Conservation (phyloP, 2,113 vertebrate genomes). For the Oostethus manadensis region DNA sequence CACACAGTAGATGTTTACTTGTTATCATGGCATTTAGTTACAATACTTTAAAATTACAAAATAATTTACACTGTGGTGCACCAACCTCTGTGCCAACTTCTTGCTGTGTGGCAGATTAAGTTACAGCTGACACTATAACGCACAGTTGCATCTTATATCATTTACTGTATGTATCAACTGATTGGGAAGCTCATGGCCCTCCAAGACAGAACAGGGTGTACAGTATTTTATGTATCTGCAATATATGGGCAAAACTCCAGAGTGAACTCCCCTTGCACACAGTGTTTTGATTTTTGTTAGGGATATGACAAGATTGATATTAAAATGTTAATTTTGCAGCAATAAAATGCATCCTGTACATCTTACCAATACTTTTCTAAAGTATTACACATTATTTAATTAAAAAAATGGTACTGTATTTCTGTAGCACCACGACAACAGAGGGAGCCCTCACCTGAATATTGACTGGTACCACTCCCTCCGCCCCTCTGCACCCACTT, state of each 20-base stretch:
- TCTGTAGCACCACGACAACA: too few species aligned
- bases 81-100: slow-evolving; percentile 27
- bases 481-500: too few species aligned
- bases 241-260: neutral
- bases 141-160: neutral
- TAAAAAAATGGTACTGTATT: too few species aligned
- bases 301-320: too few species aligned
- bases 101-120: slow-evolving; percentile 23
- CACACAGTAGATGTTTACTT: slow-evolving; percentile 66
- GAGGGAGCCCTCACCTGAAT: too few species aligned
- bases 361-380: too few species aligned
- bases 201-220: neutral
- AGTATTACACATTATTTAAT: too few species aligned
- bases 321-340: too few species aligned
- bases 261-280: too few species aligned
- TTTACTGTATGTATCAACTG: neutral
- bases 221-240: neutral
- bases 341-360: too few species aligned
- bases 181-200: neutral
- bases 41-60: slow-evolving; percentile 60
- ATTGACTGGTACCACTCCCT: too few species aligned
- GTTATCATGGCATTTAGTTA: slow-evolving; percentile 68
- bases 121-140: slow-evolving; percentile 22
- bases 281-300: too few species aligned
- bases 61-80: slow-evolving; percentile 42